Percentiles rank a stretch among this genome's conserved stretches.
phyloP scores from a whole-genome alignment of 2,888 invertebrate species.

The Aphrophora alni region DNA sequence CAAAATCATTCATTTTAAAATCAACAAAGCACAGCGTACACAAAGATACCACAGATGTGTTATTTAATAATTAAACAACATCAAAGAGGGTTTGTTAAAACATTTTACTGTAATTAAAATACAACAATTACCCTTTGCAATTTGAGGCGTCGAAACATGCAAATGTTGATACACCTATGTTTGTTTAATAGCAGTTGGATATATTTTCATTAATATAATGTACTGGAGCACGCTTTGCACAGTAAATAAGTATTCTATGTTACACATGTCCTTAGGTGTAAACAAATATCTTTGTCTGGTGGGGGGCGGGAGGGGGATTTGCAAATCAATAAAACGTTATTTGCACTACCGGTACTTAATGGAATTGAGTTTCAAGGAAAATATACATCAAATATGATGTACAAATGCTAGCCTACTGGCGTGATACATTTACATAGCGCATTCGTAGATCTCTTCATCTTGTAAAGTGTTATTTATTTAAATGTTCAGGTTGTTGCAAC shows the following conservation, averaged over 20 bases:
- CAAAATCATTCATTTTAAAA: neutral
- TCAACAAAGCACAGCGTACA: neutral
- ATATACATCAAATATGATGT: neutral
- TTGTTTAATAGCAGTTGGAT: neutral
- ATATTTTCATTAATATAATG: neutral
- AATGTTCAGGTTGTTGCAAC: too few species aligned
- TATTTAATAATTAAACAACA: neutral
- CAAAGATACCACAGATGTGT: neutral
- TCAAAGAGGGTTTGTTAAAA: neutral
- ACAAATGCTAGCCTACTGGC: too few species aligned
- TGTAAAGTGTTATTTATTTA: too few species aligned
- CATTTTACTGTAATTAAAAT: neutral
- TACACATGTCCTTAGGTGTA: neutral
- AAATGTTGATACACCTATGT: neutral
- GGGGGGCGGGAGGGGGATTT: too few species aligned
- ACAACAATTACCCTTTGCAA: conserved; percentile 1
- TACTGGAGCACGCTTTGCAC: neutral
- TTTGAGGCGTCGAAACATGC: neutral
- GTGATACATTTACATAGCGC: too few species aligned
- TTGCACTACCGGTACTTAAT: neutral
- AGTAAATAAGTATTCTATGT: neutral
- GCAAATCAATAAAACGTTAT: neutral
- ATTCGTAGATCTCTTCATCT: too few species aligned
- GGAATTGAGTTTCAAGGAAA: neutral
- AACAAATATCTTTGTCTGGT: neutral